These are phyloP conservation scores for Rutilus rutilus DNA, from an alignment of 2,113 vertebrate species.

Conservation along the genomic window DNA sequence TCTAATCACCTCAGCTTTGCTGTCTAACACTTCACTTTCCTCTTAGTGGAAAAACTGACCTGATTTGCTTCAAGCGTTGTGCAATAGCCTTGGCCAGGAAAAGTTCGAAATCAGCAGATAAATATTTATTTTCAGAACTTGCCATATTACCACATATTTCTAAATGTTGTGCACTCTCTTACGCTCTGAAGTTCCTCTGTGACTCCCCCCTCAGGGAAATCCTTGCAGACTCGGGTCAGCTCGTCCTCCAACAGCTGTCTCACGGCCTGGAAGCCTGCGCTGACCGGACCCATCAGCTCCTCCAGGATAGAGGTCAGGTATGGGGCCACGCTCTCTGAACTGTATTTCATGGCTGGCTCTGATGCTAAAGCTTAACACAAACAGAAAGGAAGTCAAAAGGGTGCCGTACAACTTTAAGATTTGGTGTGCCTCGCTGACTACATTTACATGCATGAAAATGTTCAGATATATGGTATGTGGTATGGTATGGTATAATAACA, in stretches of 20 bases:
- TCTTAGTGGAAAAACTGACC: not conserved
- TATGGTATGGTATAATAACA: too few species aligned
- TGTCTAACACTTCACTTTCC: not conserved
- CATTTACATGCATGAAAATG: not conserved
- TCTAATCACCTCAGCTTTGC: not conserved
- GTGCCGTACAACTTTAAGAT: not conserved
- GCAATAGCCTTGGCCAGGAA: not conserved
- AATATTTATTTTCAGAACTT: not conserved
- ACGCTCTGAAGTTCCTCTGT: slow-evolving; percentile 78
- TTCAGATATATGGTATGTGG: not conserved
- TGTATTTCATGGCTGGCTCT: slow-evolving; percentile 79
- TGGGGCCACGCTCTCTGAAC: slow-evolving; percentile 80
- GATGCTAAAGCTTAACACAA: slow-evolving; percentile 74
- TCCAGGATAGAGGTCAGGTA: slow-evolving; percentile 87
- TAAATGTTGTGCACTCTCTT: slow-evolving; percentile 35
- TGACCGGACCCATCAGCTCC: slow-evolving; percentile 85
- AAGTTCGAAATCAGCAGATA: slow-evolving; percentile 8
- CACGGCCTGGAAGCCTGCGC: slow-evolving; percentile 81
- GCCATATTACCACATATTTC: not conserved
- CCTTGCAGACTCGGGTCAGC: slow-evolving; percentile 78
- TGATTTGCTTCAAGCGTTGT: not conserved
- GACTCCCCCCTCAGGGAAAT: slow-evolving; percentile 70
- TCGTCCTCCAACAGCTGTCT: slow-evolving; percentile 80
- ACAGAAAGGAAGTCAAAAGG: not conserved
- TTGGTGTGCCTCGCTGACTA: not conserved